Percentiles rank a stretch among this genome's conserved stretches.
Conservation (phyloP, 2,888 invertebrate species). For the Eupeodes luniger region DNA sequence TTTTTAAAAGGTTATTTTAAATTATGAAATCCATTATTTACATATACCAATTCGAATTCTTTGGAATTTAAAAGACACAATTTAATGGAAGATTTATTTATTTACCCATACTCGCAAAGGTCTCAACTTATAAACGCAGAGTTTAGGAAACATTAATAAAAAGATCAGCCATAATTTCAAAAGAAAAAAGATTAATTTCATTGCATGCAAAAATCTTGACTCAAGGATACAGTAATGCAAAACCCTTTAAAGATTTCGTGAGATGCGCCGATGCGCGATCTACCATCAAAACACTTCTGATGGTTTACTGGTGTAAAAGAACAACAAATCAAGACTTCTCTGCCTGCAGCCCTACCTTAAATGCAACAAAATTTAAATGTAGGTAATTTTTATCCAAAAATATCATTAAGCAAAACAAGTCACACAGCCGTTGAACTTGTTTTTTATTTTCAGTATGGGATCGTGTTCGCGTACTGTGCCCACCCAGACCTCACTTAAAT, state of each 20-base stretch:
- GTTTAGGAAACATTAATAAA: background rate
- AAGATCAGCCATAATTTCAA: constrained; percentile 2
- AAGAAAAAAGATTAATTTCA: constrained; percentile 51
- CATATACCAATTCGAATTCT: background rate
- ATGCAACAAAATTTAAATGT: background rate
- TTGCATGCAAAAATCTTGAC: constrained; percentile 37
- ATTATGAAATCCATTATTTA: too few species aligned
- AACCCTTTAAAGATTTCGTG: constrained; percentile 35
- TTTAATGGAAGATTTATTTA: constrained; percentile 24
- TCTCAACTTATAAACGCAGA: constrained; percentile 1
- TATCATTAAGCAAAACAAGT: background rate
- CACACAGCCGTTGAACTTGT: background rate
- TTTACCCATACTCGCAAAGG: constrained; percentile 19
- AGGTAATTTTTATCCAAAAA: background rate
- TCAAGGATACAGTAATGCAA: constrained; percentile 40
- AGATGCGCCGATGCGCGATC: background rate
- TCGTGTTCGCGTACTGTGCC: too few species aligned
- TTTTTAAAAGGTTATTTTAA: too few species aligned
- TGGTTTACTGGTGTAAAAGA: background rate
- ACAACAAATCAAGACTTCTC: background rate
- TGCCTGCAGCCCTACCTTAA: background rate
- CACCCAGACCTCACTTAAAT: constrained; percentile 29
- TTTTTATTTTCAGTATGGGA: too few species aligned
- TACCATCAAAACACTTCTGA: background rate
- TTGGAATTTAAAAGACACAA: background rate